Conservation (phyloP, 1,140 invertebrate species). For the Drosophila tropicalis region DNA sequence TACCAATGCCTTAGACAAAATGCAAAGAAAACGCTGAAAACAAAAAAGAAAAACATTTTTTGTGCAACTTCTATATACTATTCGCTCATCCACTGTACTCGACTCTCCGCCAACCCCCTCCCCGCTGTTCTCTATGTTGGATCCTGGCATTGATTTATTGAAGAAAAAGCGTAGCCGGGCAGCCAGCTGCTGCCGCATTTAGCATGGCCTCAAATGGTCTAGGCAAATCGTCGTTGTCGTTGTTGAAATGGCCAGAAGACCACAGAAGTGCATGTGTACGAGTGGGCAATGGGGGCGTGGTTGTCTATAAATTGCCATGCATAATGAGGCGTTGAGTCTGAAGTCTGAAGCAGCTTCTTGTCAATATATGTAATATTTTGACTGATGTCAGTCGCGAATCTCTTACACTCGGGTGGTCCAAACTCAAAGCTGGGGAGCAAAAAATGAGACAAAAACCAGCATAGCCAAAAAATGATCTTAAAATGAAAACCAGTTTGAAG, state of each 20-base stretch:
- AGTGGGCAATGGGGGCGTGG: conserved; percentile 29
- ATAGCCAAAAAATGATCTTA: conserved; percentile 13
- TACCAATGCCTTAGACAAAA: conserved; percentile 15
- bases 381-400: conserved; percentile 12
- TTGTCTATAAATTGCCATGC: conserved; percentile 64
- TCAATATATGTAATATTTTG: conserved; percentile 42
- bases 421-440: conserved; percentile 3
- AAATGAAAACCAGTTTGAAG: conserved; percentile 14
- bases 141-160: conserved; percentile 69
- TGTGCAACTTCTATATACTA: conserved; percentile 12
- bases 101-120: conserved; percentile 21
- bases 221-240: conserved; percentile 1
- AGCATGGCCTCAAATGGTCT: conserved; percentile 36
- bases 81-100: neutral
- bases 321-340: conserved; percentile 74
- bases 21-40: conserved; percentile 11
- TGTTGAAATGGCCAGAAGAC: conserved; percentile 25
- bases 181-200: conserved; percentile 73
- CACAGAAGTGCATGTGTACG: conserved; percentile 31
- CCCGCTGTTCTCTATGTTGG: conserved; percentile 2
- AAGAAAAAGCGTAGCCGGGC: conserved; percentile 73
- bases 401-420: conserved; percentile 38
- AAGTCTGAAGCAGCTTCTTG: conserved; percentile 23
- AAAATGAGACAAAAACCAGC: neutral
- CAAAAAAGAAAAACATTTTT: neutral